phyloP scores from a whole-genome alignment of 2,113 vertebrate species.

The Serilophus lunatus region DNA sequence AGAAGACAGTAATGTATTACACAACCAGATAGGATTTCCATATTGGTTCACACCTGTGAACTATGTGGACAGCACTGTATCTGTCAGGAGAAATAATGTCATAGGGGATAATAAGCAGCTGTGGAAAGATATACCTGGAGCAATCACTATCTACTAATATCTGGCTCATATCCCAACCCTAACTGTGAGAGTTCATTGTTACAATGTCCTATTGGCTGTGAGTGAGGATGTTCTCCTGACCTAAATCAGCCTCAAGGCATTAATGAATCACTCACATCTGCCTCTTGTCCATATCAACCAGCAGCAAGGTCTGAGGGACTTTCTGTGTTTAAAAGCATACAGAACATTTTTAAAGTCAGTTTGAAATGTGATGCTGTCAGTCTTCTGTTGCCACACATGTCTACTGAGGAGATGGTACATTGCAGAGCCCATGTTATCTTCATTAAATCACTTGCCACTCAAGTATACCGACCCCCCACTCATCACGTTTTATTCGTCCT shows the following conservation, averaged over 20 bases:
- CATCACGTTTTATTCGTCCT: neutral
- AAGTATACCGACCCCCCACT: accelerated
- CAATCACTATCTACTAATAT: neutral
- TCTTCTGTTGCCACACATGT: neutral
- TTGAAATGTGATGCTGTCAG: neutral
- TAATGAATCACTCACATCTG: neutral
- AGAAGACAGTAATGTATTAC: neutral
- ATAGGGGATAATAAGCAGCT: neutral
- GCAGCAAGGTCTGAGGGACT: neutral
- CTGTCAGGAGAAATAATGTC: neutral
- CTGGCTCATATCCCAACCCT: neutral
- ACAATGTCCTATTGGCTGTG: neutral
- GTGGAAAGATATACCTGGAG: neutral
- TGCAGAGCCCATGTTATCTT: neutral
- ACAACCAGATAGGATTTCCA: neutral
- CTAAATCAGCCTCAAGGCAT: neutral
- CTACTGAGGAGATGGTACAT: neutral
- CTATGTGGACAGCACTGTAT: neutral
- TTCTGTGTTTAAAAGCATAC: neutral
- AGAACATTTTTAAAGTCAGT: neutral
- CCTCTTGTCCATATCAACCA: neutral
- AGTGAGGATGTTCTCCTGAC: neutral
- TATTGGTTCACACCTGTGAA: neutral
- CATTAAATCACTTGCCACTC: neutral
- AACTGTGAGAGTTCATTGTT: neutral